phyloP scores from a whole-genome alignment of 2,797 vertebrate genomes.

The Xenentodon cancila region DNA sequence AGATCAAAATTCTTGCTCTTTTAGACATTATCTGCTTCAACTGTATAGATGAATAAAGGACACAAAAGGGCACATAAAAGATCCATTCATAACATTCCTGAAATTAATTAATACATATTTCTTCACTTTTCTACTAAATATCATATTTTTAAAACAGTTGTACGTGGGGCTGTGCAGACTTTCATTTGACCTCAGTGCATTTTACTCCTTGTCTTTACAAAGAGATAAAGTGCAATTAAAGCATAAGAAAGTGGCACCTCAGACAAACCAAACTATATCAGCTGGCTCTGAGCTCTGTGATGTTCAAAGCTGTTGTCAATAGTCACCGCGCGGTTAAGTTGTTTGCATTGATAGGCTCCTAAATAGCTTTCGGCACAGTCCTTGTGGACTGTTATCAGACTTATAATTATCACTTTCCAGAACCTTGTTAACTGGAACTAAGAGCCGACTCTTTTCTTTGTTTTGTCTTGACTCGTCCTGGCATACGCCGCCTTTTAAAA shows the following conservation, averaged over 20 bases:
- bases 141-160: too few relatives aligned
- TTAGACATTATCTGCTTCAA: too few relatives aligned
- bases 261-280: constrained; percentile 89
- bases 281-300: constrained; percentile 87
- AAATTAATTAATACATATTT: too few relatives aligned
- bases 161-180: too few relatives aligned
- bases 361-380: constrained; percentile 76
- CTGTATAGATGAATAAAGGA: too few relatives aligned
- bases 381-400: constrained; percentile 56
- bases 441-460: constrained; percentile 26
- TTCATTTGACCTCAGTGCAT: not conserved
- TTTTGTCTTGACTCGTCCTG: constrained; percentile 30
- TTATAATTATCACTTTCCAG: constrained; percentile 30
- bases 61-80: too few relatives aligned
- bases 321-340: constrained; percentile 93
- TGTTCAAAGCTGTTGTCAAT: constrained; percentile 93
- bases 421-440: constrained; percentile 44
- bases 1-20: too few relatives aligned
- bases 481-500: constrained; percentile 21
- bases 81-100: too few relatives aligned
- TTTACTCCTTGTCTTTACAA: constrained; percentile 6
- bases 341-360: constrained; percentile 90
- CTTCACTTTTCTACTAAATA: too few relatives aligned
- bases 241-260: constrained; percentile 81
- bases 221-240: constrained; percentile 84